Conservation (phyloP, 2,113 vertebrate genomes). For the Sciurus niger region DNA sequence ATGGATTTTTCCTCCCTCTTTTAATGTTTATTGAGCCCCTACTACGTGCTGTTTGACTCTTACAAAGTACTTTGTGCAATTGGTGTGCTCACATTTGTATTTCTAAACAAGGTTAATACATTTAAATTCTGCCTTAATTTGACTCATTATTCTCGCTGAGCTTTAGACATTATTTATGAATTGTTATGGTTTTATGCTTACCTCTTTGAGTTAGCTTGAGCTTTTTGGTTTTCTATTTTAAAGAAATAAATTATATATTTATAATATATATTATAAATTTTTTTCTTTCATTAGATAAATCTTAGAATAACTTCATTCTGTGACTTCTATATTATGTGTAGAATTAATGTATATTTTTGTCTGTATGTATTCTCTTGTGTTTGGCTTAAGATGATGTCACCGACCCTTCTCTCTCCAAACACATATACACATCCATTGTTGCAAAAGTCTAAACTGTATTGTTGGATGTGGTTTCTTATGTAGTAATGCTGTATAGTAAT, state of each 20-base stretch:
- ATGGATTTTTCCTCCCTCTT: not conserved
- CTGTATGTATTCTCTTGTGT: not conserved
- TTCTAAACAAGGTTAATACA: slow-evolving; percentile 28
- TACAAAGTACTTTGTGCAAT: not conserved
- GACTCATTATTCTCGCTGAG: not conserved
- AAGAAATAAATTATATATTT: not conserved
- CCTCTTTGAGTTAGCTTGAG: slow-evolving; percentile 19
- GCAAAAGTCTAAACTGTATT: slow-evolving; percentile 48
- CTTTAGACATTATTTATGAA: slow-evolving; percentile 34
- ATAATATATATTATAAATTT: not conserved
- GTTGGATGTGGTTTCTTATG: slow-evolving; percentile 45
- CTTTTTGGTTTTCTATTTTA: slow-evolving; percentile 35
- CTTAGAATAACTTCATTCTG: not conserved
- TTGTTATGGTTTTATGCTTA: slow-evolving; percentile 5
- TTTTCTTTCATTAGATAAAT: slow-evolving; percentile 31
- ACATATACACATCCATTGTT: not conserved
- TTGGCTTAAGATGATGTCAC: slow-evolving; percentile 10
- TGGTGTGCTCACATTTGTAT: not conserved
- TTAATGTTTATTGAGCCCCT: not conserved
- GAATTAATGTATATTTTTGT: slow-evolving; percentile 2
- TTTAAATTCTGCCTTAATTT: slow-evolving; percentile 1
- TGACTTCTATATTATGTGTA: slow-evolving; percentile 4
- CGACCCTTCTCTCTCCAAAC: not conserved
- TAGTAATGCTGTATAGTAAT: slow-evolving; percentile 22
- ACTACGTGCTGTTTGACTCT: not conserved